Percentiles rank a stretch among this genome's conserved stretches.
Conservation (phyloP, 1,140 invertebrate species). For the Halictus rubicundus region DNA sequence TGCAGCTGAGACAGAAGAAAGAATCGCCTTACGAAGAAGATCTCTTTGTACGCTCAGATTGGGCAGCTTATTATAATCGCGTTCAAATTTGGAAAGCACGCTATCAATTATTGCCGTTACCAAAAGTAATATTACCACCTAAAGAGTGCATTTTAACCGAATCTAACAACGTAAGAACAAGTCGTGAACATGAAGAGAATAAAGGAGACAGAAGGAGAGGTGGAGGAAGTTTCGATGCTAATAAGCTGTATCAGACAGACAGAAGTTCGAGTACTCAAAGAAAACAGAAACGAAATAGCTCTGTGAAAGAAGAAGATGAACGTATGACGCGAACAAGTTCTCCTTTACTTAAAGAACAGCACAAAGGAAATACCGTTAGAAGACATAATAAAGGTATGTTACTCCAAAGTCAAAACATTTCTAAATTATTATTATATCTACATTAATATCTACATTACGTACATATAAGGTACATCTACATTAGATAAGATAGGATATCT, state of each 20-base stretch:
- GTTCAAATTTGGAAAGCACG: conserved; percentile 60
- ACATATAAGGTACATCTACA: no score
- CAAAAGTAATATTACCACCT: conserved; percentile 62
- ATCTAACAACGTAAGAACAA: not conserved
- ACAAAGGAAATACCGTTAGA: not conserved
- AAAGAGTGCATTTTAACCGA: conserved; percentile 20
- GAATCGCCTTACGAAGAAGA: conserved; percentile 67
- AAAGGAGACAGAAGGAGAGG: not conserved
- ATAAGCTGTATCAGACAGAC: not conserved
- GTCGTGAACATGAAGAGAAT: no score
- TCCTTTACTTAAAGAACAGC: not conserved
- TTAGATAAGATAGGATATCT: no score
- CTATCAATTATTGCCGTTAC: conserved; percentile 46
- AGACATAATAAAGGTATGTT: not conserved
- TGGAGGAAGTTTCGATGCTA: not conserved
- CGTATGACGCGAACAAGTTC: not conserved
- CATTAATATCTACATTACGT: no score
- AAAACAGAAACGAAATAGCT: not conserved
- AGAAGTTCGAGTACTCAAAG: not conserved
- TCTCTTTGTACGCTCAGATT: conserved; percentile 60
- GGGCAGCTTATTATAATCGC: conserved; percentile 56
- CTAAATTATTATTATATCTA: not conserved
- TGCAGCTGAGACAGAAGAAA: conserved; percentile 37
- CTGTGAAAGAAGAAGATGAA: not conserved
- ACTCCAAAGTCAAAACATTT: not conserved